These are phyloP conservation scores for Hybos culiciformis DNA, from an alignment of 2,888 invertebrate species.

Conservation along the genomic window DNA sequence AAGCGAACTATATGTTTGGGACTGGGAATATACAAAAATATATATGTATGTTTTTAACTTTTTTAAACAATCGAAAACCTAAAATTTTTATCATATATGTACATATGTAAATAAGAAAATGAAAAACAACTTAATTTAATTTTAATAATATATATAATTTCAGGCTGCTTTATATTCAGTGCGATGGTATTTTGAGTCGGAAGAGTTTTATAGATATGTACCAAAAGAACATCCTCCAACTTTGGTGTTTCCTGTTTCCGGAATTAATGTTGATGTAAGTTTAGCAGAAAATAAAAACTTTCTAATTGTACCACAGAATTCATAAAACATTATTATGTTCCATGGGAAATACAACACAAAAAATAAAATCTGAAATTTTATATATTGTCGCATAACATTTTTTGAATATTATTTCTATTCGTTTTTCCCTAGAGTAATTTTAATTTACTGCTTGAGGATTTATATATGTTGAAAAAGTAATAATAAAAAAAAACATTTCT, in stretches of 20 bases:
- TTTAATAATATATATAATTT: slow-evolving; percentile 6
- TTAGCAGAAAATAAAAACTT: too few species aligned
- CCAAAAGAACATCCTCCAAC: slow-evolving; percentile 45
- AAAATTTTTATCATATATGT: not conserved
- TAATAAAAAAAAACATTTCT: too few species aligned
- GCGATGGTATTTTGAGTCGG: slow-evolving; percentile 47
- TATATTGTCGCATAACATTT: too few species aligned
- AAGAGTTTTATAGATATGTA: slow-evolving; percentile 49
- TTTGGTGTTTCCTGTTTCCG: slow-evolving; percentile 41
- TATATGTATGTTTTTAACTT: not conserved
- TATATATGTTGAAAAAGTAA: too few species aligned
- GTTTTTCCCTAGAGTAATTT: too few species aligned
- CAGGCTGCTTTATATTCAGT: slow-evolving; percentile 43
- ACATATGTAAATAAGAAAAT: not conserved
- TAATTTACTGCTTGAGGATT: too few species aligned
- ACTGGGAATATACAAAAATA: not conserved
- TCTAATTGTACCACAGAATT: too few species aligned
- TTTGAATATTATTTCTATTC: too few species aligned
- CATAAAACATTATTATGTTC: not conserved
- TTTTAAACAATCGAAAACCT: not conserved
- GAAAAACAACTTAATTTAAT: not conserved
- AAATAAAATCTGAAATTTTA: not conserved
- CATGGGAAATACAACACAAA: not conserved
- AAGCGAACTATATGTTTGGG: too few species aligned
- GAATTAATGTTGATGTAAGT: slow-evolving; percentile 49